Percentiles rank a stretch among this genome's conserved stretches.
Evolutionary conservation across 2,888 invertebrate species (phyloP).

Genomic region (Caenorhabditis angaria): DNA sequence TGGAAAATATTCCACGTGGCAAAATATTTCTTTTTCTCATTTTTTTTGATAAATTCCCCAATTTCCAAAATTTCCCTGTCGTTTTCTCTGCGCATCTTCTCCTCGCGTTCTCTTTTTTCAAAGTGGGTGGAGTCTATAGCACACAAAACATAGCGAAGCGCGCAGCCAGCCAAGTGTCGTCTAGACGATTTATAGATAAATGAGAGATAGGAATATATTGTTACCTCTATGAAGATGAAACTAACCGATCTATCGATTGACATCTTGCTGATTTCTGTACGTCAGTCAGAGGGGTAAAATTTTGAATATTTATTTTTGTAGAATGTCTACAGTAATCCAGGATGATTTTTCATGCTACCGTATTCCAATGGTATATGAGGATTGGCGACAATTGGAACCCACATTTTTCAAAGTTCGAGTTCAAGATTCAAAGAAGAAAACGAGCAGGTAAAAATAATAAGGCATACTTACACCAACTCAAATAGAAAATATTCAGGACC

Average conservation of each 20-base stretch:
- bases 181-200: not conserved
- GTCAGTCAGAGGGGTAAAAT: slow-evolving; percentile 39
- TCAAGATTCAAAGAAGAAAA: slow-evolving; percentile 10
- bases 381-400: slow-evolving; percentile 33
- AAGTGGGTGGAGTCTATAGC: slow-evolving; percentile 14
- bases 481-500: slow-evolving; percentile 14
- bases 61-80: not conserved
- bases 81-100: not conserved
- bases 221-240: slow-evolving; percentile 38
- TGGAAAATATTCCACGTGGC: too few species aligned
- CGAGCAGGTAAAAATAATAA: not conserved
- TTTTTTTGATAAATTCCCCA: not conserved
- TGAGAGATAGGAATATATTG: not conserved
- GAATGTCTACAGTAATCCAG: not conserved
- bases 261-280: slow-evolving; percentile 38
- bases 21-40: too few species aligned
- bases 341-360: slow-evolving; percentile 29
- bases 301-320: not conserved
- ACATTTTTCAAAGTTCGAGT: slow-evolving; percentile 10
- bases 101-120: not conserved
- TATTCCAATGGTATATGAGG: slow-evolving; percentile 10
- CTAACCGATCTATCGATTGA: slow-evolving; percentile 42
- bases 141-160: slow-evolving; percentile 6
- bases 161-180: slow-evolving; percentile 22
- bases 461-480: not conserved